Evolutionary conservation across 2,797 vertebrate genomes (phyloP).

Genomic region (Toxotes lorentzi): DNA sequence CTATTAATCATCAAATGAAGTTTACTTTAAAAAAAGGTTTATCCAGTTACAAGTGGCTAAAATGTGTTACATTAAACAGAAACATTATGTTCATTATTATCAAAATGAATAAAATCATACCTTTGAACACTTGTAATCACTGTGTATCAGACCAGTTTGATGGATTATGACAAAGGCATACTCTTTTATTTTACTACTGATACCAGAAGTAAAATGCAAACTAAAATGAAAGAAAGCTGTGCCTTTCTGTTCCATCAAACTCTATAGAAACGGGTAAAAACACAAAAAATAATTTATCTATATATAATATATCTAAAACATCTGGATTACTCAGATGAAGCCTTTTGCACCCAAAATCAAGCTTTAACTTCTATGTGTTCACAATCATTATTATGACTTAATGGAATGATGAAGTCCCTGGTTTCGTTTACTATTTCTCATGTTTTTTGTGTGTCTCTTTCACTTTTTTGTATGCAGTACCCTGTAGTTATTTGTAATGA

Average conservation of each 20-base stretch:
- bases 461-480: neutral
- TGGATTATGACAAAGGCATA: too few species aligned
- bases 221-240: conserved; percentile 2
- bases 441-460: neutral
- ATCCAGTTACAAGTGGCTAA: neutral
- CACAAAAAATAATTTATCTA: too few species aligned
- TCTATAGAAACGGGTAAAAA: neutral
- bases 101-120: neutral
- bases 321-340: too few species aligned
- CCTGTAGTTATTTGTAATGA: neutral
- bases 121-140: neutral
- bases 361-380: neutral
- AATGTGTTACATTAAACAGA: neutral
- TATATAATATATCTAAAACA: neutral
- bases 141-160: neutral
- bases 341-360: neutral
- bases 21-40: too few species aligned
- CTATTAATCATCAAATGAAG: neutral
- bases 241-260: too few species aligned
- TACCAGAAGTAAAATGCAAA: neutral
- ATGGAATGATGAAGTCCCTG: neutral
- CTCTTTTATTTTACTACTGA: too few species aligned
- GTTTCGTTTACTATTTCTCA: neutral
- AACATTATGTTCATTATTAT: neutral
- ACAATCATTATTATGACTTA: neutral